Base-by-base conservation (phyloP, 1,140 invertebrate species). In the Dreissena rostriformis region DNA sequence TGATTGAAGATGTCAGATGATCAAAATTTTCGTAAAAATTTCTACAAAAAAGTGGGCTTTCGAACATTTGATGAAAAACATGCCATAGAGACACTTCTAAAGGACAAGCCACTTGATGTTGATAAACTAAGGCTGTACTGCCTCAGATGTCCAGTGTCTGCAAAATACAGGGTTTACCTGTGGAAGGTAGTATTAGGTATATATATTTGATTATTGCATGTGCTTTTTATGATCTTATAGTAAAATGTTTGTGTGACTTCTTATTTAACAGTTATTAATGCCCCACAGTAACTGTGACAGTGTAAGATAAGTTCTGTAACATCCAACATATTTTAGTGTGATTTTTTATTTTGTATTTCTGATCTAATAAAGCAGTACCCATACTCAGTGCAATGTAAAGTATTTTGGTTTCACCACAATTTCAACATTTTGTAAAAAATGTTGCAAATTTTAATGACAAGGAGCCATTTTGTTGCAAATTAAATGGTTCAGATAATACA, bases 21-120 rank as follows among this genome's bases (percentile, higher is more conserved):
- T 88, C 88, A 97, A 88, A 98, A 98, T 94, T 98, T 98, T 94
- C 95, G 97, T 51, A 97, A 96, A 0, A 96, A 96, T 24, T 98
- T 98, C 90, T 98, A 98, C 90, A 96, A 97, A 93, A 97, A 97
- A 95, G 97, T 98, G 65, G 97, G 97, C 73, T 97, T 97, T 94
- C 95, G 96, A 74, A 97, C 96, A 87, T 97, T 98, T 0, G 97
- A 98, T 93, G 97, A 98, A 92, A 98, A 97, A 92, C 97, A 97
- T 93, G 97, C 97, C 0, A 93, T 98, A n/a, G 97, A 98, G 94
- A 97, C 97, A 91, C 94, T 98, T 10, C 94, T 98, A 79, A 97
- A 97, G 91, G 97, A 98, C 86, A 96, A 96, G 91, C 96, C 96
- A 17, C 95, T 97, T 88, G 97, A 98, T 91, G 95, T 95, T 89